Percentiles rank a stretch among this genome's conserved stretches.
Conservation (phyloP, 2,113 vertebrate species). For the Phyllostomus hastatus region DNA sequence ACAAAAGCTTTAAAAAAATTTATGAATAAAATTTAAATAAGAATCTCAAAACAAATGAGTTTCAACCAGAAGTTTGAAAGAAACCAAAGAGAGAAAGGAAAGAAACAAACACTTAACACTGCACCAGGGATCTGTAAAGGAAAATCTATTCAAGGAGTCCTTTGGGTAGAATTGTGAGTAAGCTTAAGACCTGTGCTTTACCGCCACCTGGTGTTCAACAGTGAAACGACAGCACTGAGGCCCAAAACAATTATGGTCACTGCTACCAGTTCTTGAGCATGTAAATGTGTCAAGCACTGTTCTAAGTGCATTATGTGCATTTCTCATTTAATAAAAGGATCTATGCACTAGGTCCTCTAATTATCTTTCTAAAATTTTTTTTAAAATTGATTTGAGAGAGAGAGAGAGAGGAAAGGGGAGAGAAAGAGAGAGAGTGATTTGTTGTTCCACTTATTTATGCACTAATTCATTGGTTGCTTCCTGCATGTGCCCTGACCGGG, state of each 20-base stretch:
- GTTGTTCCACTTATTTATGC: too few relatives aligned
- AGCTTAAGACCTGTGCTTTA: not conserved
- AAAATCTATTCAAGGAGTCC: not conserved
- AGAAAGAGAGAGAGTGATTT: too few relatives aligned
- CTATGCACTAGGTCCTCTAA: not conserved
- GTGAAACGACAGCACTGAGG: not conserved
- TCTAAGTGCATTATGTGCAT: not conserved
- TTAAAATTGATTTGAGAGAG: too few relatives aligned
- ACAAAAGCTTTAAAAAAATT: not conserved
- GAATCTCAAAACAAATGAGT: not conserved
- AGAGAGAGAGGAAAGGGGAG: too few relatives aligned
- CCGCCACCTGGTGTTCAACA: constrained; percentile 48
- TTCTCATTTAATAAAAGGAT: not conserved
- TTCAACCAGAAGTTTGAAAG: constrained; percentile 17
- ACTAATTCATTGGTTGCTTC: too few relatives aligned
- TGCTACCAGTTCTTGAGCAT: not conserved
- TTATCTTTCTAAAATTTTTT: too few relatives aligned
- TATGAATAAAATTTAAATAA: constrained; percentile 19
- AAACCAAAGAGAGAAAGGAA: not conserved
- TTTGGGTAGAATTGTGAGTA: not conserved
- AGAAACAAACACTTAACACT: not conserved
- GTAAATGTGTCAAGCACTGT: not conserved
- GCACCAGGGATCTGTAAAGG: not conserved
- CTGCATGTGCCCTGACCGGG: too few relatives aligned
- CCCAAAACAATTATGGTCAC: not conserved